Percentiles rank a stretch among this genome's conserved stretches.
Evolutionary conservation across 2,888 invertebrate species (phyloP).

Genomic region (Craniophora ligustri): DNA sequence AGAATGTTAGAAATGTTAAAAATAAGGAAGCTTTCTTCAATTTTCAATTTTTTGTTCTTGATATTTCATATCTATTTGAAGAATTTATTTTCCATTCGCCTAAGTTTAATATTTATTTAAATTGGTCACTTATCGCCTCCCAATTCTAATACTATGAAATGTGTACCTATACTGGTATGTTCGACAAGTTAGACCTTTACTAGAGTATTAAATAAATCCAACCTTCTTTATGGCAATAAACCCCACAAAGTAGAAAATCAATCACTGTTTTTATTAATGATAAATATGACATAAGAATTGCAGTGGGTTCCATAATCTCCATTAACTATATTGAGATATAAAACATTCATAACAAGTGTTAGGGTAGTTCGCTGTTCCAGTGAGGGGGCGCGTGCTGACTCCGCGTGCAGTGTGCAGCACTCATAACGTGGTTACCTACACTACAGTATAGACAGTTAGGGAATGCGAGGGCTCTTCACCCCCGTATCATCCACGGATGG

Average conservation of each 20-base stretch:
- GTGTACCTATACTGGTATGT: too few species aligned
- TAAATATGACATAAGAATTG: slow-evolving; percentile 21
- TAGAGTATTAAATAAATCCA: slow-evolving; percentile 13
- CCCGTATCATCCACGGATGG: slow-evolving; percentile 81
- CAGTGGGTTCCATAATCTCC: slow-evolving; percentile 14
- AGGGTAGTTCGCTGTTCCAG: slow-evolving; percentile 32
- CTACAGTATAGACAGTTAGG: slow-evolving; percentile 60
- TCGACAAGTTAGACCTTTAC: background rate
- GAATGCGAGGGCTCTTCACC: slow-evolving; percentile 66
- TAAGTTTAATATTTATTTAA: too few species aligned
- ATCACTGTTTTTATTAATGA: slow-evolving; percentile 3
- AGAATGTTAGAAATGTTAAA: background rate
- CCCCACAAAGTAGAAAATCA: slow-evolving; percentile 2
- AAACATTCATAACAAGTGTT: slow-evolving; percentile 57
- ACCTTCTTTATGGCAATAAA: slow-evolving; percentile 3
- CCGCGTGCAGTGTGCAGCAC: slow-evolving; percentile 62
- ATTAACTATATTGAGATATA: slow-evolving; percentile 59
- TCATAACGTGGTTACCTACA: slow-evolving; percentile 59
- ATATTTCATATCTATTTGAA: too few species aligned
- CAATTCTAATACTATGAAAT: too few species aligned
- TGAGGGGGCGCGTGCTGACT: slow-evolving; percentile 50
- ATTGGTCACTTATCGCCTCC: too few species aligned
- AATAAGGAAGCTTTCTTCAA: background rate
- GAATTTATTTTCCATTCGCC: too few species aligned
- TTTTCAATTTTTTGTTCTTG: too few species aligned